Percentiles rank a stretch among this genome's conserved stretches.
Evolutionary conservation across 1,140 invertebrate genomes (phyloP).

Genomic region (Drosophila willistoni): DNA sequence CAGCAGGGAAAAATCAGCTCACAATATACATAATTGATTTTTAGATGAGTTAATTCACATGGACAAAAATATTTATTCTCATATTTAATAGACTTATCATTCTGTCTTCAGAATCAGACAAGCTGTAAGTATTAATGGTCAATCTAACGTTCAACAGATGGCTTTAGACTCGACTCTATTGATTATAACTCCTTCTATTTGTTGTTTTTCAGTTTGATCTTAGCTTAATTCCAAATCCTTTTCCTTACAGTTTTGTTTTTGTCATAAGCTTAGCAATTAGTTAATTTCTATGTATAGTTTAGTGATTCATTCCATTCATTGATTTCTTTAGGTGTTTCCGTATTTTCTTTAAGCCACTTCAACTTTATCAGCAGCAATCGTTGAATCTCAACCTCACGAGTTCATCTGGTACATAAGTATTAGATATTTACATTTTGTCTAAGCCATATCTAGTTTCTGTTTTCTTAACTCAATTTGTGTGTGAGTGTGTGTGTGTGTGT

Average conservation of each 20-base stretch:
- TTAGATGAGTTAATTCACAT: background rate
- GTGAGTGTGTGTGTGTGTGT: constrained; percentile 35
- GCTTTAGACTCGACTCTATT: too few relatives aligned
- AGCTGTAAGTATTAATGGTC: background rate
- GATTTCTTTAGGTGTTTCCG: constrained; percentile 2
- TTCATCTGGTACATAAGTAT: constrained; percentile 2
- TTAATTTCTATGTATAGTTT: too few relatives aligned
- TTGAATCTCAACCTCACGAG: constrained; percentile 1
- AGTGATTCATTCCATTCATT: constrained; percentile 6
- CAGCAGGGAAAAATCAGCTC: background rate
- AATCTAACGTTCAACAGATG: background rate
- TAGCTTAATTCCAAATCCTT: too few relatives aligned
- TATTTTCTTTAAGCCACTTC: constrained; percentile 10
- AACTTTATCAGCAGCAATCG: constrained; percentile 7
- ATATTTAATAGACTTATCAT: constrained; percentile 1
- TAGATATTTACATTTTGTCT: constrained; percentile 2
- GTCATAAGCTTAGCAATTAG: too few relatives aligned
- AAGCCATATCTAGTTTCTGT: constrained; percentile 18
- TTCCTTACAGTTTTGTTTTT: too few relatives aligned
- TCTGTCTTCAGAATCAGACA: background rate
- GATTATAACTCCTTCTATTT: too few relatives aligned
- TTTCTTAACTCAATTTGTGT: constrained; percentile 12
- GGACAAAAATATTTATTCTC: background rate
- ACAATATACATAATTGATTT: background rate
- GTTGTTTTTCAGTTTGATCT: too few relatives aligned